These are phyloP conservation scores for Orientallactaga sibirica DNA, from an alignment of 2,797 vertebrate genomes.

Conservation along the genomic window DNA sequence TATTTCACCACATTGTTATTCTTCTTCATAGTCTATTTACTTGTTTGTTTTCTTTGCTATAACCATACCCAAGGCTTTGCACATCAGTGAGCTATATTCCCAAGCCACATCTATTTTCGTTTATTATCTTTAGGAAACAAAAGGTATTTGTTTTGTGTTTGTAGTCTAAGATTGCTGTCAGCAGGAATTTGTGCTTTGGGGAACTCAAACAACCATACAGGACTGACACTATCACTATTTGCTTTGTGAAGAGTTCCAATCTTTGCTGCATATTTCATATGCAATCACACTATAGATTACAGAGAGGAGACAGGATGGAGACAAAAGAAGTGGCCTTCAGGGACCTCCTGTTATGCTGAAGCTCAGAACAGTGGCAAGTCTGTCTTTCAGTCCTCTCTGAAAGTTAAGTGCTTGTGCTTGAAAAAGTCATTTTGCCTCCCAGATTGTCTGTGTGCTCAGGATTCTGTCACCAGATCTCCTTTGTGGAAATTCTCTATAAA, in stretches of 20 bases:
- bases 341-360: not conserved
- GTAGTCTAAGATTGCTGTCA: not conserved
- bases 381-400: slow-evolving; percentile 1
- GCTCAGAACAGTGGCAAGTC: not conserved
- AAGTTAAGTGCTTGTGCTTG: slow-evolving; percentile 9
- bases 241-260: not conserved
- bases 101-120: not conserved
- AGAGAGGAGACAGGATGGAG: not conserved
- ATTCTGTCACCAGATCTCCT: not conserved
- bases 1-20: not conserved
- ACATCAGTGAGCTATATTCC: not conserved
- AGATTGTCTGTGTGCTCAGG: not conserved
- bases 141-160: not conserved
- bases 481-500: not conserved
- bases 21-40: not conserved
- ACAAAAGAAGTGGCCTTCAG: not conserved
- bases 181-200: not conserved
- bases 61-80: too few relatives aligned
- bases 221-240: not conserved
- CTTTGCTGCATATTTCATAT: not conserved
- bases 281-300: not conserved
- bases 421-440: slow-evolving; percentile 48
- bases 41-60: not conserved
- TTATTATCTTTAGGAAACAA: not conserved
- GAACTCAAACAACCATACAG: not conserved